These are phyloP conservation scores for Aldrovandia affinis DNA, from an alignment of 2,797 vertebrate species.

Conservation along the genomic window DNA sequence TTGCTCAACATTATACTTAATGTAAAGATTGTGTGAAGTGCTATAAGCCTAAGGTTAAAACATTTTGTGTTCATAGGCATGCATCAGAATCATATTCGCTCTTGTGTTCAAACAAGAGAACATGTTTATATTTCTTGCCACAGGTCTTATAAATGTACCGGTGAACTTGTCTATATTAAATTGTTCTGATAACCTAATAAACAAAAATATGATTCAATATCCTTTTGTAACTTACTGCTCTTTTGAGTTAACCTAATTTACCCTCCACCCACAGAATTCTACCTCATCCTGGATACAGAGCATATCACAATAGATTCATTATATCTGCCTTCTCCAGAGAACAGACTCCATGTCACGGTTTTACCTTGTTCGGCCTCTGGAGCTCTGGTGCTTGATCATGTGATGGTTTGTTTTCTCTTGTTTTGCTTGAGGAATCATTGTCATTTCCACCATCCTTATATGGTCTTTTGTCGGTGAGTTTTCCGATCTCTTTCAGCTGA, in stretches of 20 bases:
- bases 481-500: no score
- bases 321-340: constrained; percentile 32
- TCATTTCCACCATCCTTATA: no score
- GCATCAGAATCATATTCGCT: not conserved
- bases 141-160: not conserved
- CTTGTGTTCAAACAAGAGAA: not conserved
- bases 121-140: not conserved
- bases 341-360: no score
- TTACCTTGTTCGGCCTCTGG: no score
- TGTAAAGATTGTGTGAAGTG: not conserved
- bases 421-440: no score
- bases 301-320: constrained; percentile 43
- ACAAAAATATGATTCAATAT: constrained; percentile 43
- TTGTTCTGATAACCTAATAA: constrained; percentile 49
- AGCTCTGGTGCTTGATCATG: no score
- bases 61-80: not conserved
- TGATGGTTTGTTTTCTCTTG: no score
- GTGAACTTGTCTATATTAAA: not conserved
- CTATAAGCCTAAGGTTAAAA: not conserved
- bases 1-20: no score
- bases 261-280: constrained; percentile 43
- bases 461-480: no score
- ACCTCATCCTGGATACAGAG: constrained; percentile 41
- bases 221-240: constrained; percentile 30
- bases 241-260: constrained; percentile 39